phyloP scores from a whole-genome alignment of 2,113 vertebrate genomes.

The Serinus canaria region DNA sequence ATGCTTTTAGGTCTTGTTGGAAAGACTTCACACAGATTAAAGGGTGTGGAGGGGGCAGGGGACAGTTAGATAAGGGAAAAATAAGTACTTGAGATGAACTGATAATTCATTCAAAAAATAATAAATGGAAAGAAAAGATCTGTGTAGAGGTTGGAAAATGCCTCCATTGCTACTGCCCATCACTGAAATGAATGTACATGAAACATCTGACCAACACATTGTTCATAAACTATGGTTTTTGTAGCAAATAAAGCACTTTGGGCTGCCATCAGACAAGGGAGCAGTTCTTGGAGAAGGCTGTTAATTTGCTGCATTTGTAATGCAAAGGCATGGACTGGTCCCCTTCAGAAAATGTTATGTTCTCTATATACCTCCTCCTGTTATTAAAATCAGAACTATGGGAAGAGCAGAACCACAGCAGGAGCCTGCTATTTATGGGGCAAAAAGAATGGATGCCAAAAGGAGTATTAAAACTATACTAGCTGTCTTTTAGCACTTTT shows the following conservation, averaged over 20 bases:
- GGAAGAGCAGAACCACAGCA: background rate
- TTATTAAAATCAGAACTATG: background rate
- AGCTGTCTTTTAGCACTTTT: background rate
- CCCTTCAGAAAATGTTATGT: background rate
- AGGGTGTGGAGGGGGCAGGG: fast-evolving
- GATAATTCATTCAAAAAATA: background rate
- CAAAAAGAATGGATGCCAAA: background rate
- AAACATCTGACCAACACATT: background rate
- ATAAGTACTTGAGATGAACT: background rate
- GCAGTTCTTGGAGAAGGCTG: background rate
- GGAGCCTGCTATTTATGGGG: background rate
- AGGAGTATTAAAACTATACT: background rate
- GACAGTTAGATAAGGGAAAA: background rate
- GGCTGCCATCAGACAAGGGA: background rate
- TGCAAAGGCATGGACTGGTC: background rate
- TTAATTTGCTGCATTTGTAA: background rate
- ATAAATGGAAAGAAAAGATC: background rate
- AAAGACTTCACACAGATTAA: background rate
- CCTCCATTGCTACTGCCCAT: background rate
- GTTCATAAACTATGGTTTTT: background rate
- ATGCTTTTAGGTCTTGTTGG: background rate
- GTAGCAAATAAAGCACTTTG: background rate
- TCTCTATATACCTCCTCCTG: background rate
- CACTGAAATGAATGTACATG: background rate
- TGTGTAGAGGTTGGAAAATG: background rate